Evolutionary conservation across 2,113 vertebrate species (phyloP), one percentile per base, ranked within the genome.

Genomic region (Lipophrys pholis): DNA sequence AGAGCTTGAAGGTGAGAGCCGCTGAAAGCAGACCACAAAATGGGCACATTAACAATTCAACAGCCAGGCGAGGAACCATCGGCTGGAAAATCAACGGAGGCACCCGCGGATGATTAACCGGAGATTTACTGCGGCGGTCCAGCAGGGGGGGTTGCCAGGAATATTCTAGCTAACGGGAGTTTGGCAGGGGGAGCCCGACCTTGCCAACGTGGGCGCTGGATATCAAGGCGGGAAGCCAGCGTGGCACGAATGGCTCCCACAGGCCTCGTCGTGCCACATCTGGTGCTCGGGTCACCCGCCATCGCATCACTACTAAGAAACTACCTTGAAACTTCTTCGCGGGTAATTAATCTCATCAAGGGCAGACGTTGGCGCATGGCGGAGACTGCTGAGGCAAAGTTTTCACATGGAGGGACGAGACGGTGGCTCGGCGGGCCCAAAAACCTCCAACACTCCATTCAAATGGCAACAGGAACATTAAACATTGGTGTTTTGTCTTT

Each of bases 1-100:
- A 0, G 65, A 72, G 52, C 78, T 81, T 86, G 76, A 82, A 87
- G 80, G 85, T 70, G 78, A 82, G 66, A 48, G 76, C 68, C 66
- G 80, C 41, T 81, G 80, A 76, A 87, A 80, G 79, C 56, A 14
- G 61, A 76, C 73, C 81, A 73, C 80, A 30, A 60, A 82, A 80
- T 87, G 81, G 83, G 76, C 68, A 78, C 85, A 89, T 87, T 86
- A 89, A 82, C 54, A 82, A 90, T 89, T 89, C 83, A 86, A 69
- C 66, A 86, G 76, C 70, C 8, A 55, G 21, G 49, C 14, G 5
- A 62, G 15, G 78, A 71, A 77, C 73, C 69, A 73, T 87, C 78
- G 76, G 72, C 76, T 71, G 76, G 66, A 79, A 84, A 81, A 86
- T 52, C 56, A 66, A 86, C 50, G 21, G 64, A 84, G 69, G 76